These are phyloP conservation scores for Morinoia aosen DNA, from an alignment of 2,888 invertebrate genomes.

Conservation along the genomic window DNA sequence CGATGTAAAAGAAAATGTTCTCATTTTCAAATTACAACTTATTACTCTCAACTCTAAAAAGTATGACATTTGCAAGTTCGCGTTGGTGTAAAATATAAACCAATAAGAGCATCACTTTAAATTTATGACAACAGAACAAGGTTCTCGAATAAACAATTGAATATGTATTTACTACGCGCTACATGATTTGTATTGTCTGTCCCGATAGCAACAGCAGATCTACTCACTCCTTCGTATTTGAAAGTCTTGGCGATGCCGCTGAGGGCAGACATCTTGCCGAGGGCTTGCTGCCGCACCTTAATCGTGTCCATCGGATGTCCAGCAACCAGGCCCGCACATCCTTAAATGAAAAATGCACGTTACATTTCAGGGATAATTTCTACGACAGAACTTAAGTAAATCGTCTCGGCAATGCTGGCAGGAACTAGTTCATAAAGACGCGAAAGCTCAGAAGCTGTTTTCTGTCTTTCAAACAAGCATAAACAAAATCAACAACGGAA, in stretches of 20 bases:
- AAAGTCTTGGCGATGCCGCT: constrained; percentile 56
- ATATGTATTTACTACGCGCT: background rate
- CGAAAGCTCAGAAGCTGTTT: too few species aligned
- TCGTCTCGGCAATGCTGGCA: background rate
- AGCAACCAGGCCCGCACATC: constrained; percentile 77
- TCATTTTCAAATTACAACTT: background rate
- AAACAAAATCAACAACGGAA: too few species aligned
- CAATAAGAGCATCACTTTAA: background rate
- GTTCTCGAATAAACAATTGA: background rate
- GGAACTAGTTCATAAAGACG: too few species aligned
- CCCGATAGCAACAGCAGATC: background rate
- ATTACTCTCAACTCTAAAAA: background rate
- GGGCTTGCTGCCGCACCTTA: constrained; percentile 79
- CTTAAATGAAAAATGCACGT: constrained; percentile 71
- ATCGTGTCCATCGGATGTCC: constrained; percentile 82
- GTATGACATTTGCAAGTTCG: background rate
- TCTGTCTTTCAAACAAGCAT: too few species aligned
- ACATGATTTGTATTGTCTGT: too few species aligned
- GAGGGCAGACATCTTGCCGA: constrained; percentile 67
- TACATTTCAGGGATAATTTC: background rate
- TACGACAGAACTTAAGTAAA: background rate
- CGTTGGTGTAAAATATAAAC: background rate
- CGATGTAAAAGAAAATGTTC: background rate
- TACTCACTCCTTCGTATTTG: constrained; percentile 66
- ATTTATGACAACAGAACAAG: background rate